Evolutionary conservation across 2,113 vertebrate species (phyloP).

Genomic region (Tyto alba): DNA sequence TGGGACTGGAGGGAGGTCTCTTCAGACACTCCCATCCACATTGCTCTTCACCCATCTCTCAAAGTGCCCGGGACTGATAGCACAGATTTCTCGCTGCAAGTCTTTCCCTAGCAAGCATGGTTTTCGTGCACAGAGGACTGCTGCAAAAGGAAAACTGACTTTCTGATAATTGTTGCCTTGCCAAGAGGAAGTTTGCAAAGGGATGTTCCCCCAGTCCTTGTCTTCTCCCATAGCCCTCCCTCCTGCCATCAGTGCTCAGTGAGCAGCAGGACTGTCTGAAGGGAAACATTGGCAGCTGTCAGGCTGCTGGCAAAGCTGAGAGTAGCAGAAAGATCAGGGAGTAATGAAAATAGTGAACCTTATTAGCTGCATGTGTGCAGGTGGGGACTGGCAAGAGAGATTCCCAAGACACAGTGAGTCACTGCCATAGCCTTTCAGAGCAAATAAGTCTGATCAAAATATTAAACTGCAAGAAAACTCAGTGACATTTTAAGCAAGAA

Average conservation of each 20-base stretch:
- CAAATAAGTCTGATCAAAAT: background rate
- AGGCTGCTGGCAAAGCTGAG: background rate
- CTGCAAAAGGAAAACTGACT: background rate
- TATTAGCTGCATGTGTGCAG: background rate
- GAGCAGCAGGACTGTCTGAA: background rate
- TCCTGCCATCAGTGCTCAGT: accelerated
- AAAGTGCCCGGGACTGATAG: no score
- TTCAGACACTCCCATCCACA: accelerated
- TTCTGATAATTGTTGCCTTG: background rate
- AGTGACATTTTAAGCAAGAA: background rate
- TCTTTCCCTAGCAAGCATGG: accelerated
- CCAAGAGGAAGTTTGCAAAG: background rate
- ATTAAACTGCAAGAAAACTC: background rate
- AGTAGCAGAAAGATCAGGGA: background rate
- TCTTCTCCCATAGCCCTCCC: background rate
- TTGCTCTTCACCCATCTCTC: background rate
- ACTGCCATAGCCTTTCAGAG: background rate
- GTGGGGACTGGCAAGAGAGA: background rate
- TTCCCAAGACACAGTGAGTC: background rate
- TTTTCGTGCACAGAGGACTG: background rate
- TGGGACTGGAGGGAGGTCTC: accelerated
- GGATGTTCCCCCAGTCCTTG: background rate
- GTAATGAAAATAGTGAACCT: background rate
- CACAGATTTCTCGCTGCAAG: background rate
- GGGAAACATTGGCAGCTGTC: background rate